Conservation (phyloP, 2,797 vertebrate genomes). For the Cichlasoma orientale region DNA sequence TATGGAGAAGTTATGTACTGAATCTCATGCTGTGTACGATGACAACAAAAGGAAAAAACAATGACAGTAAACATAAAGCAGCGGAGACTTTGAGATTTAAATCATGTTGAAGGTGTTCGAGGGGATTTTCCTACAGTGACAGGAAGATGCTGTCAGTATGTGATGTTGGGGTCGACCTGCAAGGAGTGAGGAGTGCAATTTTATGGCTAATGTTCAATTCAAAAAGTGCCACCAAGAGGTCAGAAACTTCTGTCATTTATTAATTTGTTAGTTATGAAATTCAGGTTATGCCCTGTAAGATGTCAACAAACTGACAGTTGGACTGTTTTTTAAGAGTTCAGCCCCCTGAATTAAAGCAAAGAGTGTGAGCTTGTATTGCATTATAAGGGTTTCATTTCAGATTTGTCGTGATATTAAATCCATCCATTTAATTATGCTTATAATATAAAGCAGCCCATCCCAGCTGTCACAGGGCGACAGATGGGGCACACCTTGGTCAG, state of each 20-base stretch:
- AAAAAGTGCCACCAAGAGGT: not conserved
- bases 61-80: too few species aligned
- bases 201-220: not conserved
- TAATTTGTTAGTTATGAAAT: too few species aligned
- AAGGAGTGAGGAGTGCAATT: not conserved
- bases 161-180: not conserved
- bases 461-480: not conserved
- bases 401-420: not conserved
- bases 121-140: not conserved
- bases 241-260: too few species aligned
- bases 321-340: too few species aligned
- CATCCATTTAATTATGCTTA: not conserved
- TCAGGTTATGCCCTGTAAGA: too few species aligned
- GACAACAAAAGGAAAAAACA: too few species aligned
- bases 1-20: too few species aligned
- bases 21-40: too few species aligned
- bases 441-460: too few species aligned
- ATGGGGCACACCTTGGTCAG: not conserved
- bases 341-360: not conserved
- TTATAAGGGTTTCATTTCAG: not conserved
- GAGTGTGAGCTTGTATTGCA: not conserved
- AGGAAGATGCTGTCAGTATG: not conserved
- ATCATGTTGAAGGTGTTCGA: too few species aligned
- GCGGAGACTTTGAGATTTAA: too few species aligned
- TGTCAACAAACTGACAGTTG: too few species aligned